Evolutionary conservation across 1,140 invertebrate species (phyloP), one percentile per base, ranked within the genome.

Genomic region (Trachymyrmex cornetzi): DNA sequence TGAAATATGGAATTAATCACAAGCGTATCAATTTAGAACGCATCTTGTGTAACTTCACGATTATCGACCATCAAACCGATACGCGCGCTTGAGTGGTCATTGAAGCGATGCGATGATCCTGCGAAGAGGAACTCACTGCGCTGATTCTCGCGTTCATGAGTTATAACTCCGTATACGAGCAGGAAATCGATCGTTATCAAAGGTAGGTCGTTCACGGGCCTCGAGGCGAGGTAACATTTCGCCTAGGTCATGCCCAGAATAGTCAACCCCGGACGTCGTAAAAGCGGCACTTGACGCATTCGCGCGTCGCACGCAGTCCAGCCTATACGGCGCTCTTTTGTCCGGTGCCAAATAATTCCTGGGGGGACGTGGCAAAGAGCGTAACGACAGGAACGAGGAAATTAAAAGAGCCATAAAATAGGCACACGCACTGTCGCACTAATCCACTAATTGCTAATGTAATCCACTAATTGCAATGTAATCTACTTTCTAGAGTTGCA

Each of bases 161-260:
- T 74, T 63, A 61, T 74, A 48, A 34, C 55, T 63, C 16, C 11
- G n/a, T 74, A 30, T 30, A 72, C 80, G 55, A 74, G 72, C 63
- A 66, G 82, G 82, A 69, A 77, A 85, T 85, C 72, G 87, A 88
- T 85, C 81, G 24, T 75, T 77, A 74, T 85, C 72, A 44, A 77
- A 77, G 69, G 64, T 38, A 44, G 63, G 16, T 24, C 53, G 53
- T 50, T 86, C 72, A 59, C 75, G 57, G 77, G 4, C 38, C 6
- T 30, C 48, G 48, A 50, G 38, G 24, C 82, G 88, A 84, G 53
- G 57, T 64, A 63, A 44, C 82, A 55, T 89, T 86, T 91, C 79
- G 27, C 74, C 77, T 86, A 77, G 82, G 69, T 86, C 81, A 86
- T 59, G 71, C 89, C 85, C 75, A 77, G 84, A 89, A 89, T 86